Conservation (phyloP, 2,113 vertebrate genomes). For the Nothocercus julius region DNA sequence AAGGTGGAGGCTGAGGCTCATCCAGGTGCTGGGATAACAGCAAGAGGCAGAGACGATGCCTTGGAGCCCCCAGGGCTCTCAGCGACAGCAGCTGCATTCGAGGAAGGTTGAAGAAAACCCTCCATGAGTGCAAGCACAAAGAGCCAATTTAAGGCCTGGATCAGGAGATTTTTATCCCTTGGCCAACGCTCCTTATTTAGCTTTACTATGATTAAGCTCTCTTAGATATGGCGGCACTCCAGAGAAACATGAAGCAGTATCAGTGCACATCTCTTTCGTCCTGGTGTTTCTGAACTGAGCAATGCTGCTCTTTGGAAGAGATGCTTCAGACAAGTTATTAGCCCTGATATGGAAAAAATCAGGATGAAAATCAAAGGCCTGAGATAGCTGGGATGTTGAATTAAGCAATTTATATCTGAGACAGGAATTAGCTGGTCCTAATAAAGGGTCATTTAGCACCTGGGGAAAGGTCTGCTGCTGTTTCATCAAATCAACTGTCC, state of each 20-base stretch:
- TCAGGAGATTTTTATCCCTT: not conserved
- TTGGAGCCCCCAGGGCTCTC: accelerated
- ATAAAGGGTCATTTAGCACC: not conserved
- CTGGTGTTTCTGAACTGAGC: not conserved
- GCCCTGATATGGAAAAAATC: not conserved
- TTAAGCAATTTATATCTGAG: not conserved
- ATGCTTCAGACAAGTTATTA: not conserved
- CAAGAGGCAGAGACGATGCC: not conserved
- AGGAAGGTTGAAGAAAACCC: not conserved
- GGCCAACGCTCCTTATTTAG: not conserved
- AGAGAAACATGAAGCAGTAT: not conserved
- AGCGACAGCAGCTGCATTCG: accelerated
- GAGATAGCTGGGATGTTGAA: not conserved
- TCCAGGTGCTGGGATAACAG: not conserved
- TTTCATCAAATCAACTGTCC: not conserved
- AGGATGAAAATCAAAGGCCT: conserved; percentile 11
- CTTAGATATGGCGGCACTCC: not conserved
- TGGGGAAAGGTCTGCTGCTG: accelerated
- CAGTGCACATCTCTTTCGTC: not conserved
- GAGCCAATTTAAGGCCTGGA: conserved; percentile 17
- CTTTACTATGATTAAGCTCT: not conserved
- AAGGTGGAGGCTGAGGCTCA: not conserved
- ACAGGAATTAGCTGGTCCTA: not conserved
- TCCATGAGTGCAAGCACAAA: not conserved
- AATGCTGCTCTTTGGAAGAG: not conserved